Conservation (phyloP, 1,140 invertebrate genomes). For the Lepidostoma basale region DNA sequence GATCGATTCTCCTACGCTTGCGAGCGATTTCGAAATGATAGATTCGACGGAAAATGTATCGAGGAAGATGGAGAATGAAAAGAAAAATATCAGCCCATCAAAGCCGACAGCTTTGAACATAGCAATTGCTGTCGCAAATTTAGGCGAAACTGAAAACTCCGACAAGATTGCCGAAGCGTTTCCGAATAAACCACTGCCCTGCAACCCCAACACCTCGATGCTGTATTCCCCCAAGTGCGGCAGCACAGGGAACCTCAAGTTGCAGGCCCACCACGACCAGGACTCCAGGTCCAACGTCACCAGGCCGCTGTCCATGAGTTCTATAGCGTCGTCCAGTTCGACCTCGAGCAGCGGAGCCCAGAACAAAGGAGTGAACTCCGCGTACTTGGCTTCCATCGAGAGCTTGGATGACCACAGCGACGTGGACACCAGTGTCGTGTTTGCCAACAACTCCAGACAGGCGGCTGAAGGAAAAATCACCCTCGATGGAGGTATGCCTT, state of each 20-base stretch:
- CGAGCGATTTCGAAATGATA: constrained; percentile 24
- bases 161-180: background rate
- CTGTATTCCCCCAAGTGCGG: constrained; percentile 32
- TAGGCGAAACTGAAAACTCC: background rate
- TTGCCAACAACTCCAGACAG: constrained; percentile 33
- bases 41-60: constrained; percentile 47
- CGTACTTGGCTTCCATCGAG: constrained; percentile 82
- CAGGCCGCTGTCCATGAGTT: constrained; percentile 80
- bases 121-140: background rate
- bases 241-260: constrained; percentile 56
- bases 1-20: constrained; percentile 50
- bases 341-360: constrained; percentile 68
- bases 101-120: constrained; percentile 40
- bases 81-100: constrained; percentile 46
- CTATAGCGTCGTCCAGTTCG: constrained; percentile 79
- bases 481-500: constrained; percentile 34
- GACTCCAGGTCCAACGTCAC: constrained; percentile 54
- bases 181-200: background rate
- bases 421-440: constrained; percentile 54
- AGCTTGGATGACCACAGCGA: constrained; percentile 73
- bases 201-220: constrained; percentile 2
- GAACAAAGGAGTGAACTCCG: constrained; percentile 62
- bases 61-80: background rate
- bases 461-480: constrained; percentile 11
- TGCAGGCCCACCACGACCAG: constrained; percentile 46